Base-by-base conservation (phyloP, 2,888 invertebrate species). In the Nymphalis c-album region DNA sequence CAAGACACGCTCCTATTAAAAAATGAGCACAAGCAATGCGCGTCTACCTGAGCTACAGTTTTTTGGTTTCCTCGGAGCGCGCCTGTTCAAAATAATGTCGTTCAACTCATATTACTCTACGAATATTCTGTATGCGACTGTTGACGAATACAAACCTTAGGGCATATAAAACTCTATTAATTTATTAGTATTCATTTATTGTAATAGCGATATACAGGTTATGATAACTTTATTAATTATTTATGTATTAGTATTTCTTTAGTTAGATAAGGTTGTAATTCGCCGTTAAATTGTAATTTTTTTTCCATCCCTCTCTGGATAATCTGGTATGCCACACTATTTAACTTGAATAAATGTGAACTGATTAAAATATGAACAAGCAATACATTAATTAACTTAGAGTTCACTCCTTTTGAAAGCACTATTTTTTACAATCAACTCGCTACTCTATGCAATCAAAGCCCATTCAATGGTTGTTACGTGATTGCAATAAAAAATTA, bases 1-100 rank as follows among this genome's bases (percentile, higher is more conserved):
- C 87, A 74, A 80, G 80, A 80, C 81, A 80, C 81, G 80, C 75
- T 76, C 78, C 74, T 75, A 80, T 74, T 79, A 80, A 80, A 81
- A 80, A 80, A 77, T 74, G 74, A 78, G 70, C 68, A 76, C 73
- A 74, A 76, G 67, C 75, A 75, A 75, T 68, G 73, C 74, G 75
- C 74, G 75, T 78, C 77, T 84, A 84, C 85, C 84, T 83, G 84
- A 79, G 75, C 66, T 68, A 70, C 75, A 77, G 75, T 82, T 83
- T 82, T 82, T 80, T 80, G 82, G 80, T 78, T 79, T 78, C 78
- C 74, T 74, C 62, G 53, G 47, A 64, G 58, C 62, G 59, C 60
- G 45, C 46, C 17, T 35, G 47, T 67, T 64, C 47, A 64, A 66
- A 63, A 60, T 40, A 58, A 59, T 53, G 46, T 59, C 51, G 51